Evolutionary conservation across 2,797 vertebrate genomes (phyloP).

Genomic region (Geotrypetes seraphini): DNA sequence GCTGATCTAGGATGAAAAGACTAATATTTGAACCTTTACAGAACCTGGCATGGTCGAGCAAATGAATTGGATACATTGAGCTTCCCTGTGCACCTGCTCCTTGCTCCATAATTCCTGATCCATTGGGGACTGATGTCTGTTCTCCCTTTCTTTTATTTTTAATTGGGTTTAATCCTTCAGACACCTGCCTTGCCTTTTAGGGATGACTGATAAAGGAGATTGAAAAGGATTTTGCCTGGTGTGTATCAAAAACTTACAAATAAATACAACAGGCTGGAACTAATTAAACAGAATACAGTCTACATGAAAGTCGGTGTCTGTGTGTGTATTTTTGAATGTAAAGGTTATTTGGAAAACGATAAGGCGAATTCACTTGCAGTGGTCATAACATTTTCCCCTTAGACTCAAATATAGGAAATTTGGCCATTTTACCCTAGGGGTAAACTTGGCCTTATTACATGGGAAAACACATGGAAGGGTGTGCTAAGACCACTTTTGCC

Average conservation of each 20-base stretch:
- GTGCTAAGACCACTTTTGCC: too few relatives aligned
- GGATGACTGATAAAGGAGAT: constrained; percentile 16
- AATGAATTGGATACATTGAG: constrained; percentile 7
- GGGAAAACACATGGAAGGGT: too few relatives aligned
- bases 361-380: too few relatives aligned
- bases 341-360: too few relatives aligned
- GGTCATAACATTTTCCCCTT: too few relatives aligned
- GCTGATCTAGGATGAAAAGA: constrained; percentile 19
- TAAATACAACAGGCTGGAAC: constrained; percentile 6
- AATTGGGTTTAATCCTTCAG: too few relatives aligned
- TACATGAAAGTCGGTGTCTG: constrained; percentile 2
- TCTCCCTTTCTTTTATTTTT: too few relatives aligned
- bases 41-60: not conserved
- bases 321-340: too few relatives aligned
- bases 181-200: constrained; percentile 29
- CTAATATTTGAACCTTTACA: constrained; percentile 16
- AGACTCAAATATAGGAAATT: too few relatives aligned
- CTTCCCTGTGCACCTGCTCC: constrained; percentile 29
- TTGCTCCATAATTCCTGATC: constrained; percentile 6
- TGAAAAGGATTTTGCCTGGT: constrained; percentile 17
- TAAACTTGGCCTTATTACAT: too few relatives aligned
- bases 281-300: accelerated
- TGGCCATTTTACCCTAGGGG: too few relatives aligned
- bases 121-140: constrained; percentile 2
- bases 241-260: constrained; percentile 8